Evolutionary conservation across 2,888 invertebrate genomes (phyloP).

Genomic region (Pterobdella sp.): DNA sequence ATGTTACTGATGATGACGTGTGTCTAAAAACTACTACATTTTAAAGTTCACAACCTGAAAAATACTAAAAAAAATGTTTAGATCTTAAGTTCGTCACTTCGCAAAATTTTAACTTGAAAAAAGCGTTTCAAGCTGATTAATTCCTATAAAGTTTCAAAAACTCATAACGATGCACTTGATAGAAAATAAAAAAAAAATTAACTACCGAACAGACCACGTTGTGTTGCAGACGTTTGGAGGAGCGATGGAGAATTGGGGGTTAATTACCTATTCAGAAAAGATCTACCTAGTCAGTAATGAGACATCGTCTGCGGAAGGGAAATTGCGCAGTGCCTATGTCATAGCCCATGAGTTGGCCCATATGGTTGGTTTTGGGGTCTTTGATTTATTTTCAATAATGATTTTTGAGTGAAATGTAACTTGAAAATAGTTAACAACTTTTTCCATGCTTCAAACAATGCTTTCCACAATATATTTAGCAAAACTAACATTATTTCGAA

Average conservation of each 20-base stretch:
- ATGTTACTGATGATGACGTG: no score
- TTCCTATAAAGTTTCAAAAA: background rate
- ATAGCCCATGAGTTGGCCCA: constrained; percentile 32
- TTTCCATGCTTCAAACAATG: no score
- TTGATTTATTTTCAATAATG: background rate
- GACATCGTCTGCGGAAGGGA: background rate
- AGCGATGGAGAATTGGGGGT: constrained; percentile 36
- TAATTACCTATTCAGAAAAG: constrained; percentile 31
- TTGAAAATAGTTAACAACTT: no score
- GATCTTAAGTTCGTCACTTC: no score
- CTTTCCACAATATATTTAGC: no score
- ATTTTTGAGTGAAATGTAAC: no score
- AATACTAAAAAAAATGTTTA: no score
- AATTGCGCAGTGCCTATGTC: constrained; percentile 8
- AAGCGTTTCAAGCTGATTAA: background rate
- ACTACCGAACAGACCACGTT: constrained; percentile 33
- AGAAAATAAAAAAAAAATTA: no score
- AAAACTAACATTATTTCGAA: no score
- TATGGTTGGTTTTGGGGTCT: constrained; percentile 13
- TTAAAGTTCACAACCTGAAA: no score
- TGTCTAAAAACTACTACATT: no score
- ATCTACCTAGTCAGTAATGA: constrained; percentile 22
- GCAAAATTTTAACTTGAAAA: no score
- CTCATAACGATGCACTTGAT: background rate
- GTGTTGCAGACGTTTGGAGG: constrained; percentile 30